Percentiles rank a stretch among this genome's conserved stretches.
phyloP scores from a whole-genome alignment of 2,113 vertebrate genomes.

The Megaceryle torquata region DNA sequence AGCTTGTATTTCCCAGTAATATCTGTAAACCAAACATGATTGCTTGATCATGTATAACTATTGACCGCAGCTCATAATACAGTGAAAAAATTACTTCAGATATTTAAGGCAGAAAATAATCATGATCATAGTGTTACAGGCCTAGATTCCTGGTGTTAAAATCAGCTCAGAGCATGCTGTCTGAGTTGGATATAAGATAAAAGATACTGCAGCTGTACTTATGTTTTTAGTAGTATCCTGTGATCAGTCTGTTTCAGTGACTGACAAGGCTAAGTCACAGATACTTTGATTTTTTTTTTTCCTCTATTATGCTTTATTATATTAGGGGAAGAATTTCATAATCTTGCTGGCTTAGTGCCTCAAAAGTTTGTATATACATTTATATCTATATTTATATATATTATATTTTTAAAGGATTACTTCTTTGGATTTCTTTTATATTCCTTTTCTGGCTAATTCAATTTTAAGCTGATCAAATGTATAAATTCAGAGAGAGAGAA shows the following conservation, averaged over 20 bases:
- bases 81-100: not conserved
- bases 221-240: not conserved
- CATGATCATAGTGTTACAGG: not conserved
- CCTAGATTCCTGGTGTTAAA: not conserved
- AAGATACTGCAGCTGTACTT: not conserved
- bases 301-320: not conserved
- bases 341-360: not conserved
- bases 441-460: not conserved
- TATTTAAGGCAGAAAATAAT: not conserved
- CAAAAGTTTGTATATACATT: not conserved
- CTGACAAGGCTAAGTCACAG: not conserved
- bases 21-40: not conserved
- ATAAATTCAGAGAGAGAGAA: not conserved
- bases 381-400: not conserved
- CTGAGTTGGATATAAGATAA: not conserved
- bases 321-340: not conserved
- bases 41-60: not conserved
- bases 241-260: conserved; percentile 10
- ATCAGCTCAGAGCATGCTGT: not conserved
- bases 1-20: not conserved
- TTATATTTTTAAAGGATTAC: not conserved
- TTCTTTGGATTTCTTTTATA: not conserved
- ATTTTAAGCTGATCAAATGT: not conserved
- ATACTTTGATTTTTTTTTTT: not conserved
- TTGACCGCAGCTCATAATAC: not conserved